phyloP scores from a whole-genome alignment of 2,797 vertebrate species.

The Lemur catta region DNA sequence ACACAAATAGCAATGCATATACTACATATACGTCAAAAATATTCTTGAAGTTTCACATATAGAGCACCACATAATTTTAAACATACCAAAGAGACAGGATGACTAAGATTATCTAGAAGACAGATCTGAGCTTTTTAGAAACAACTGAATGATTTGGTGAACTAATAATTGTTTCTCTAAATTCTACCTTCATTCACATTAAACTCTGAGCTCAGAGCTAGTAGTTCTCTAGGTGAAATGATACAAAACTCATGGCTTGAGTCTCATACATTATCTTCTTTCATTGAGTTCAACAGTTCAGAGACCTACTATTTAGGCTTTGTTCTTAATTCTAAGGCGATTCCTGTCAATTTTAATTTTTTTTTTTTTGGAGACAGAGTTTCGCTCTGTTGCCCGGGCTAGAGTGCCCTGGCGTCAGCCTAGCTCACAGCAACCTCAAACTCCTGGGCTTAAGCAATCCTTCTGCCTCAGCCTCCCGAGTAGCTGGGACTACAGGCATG shows the following conservation, averaged over 20 bases:
- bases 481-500: no score
- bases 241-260: background rate
- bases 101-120: constrained; percentile 37
- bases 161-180: background rate
- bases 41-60: constrained; percentile 57
- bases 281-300: background rate
- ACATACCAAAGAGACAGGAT: background rate
- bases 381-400: no score
- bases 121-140: constrained; percentile 62
- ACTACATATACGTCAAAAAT: background rate
- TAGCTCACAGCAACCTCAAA: no score
- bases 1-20: constrained; percentile 26
- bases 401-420: no score
- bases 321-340: background rate
- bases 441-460: no score
- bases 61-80: constrained; percentile 66
- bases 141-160: constrained; percentile 45
- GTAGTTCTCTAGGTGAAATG: background rate
- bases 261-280: background rate
- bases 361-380: no score
- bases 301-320: background rate
- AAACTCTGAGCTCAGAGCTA: background rate
- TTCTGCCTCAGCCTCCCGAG: no score
- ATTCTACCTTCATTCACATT: background rate
- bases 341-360: background rate